Percentiles rank a stretch among this genome's conserved stretches.
phyloP scores from a whole-genome alignment of 1,140 invertebrate genomes.

The Brachionus paranguensis region DNA sequence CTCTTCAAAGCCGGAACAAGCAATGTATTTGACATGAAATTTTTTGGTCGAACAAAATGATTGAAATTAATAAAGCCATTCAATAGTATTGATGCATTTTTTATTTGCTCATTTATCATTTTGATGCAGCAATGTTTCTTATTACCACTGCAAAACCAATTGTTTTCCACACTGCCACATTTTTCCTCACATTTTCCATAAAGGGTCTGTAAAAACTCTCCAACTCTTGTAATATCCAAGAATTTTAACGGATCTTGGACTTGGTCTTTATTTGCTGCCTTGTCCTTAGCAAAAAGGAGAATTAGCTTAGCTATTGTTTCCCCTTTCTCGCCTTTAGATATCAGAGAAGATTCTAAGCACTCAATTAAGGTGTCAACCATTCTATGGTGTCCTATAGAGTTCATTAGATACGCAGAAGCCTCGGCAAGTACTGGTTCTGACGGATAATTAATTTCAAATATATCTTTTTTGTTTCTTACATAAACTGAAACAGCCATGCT shows the following conservation, averaged over 20 bases:
- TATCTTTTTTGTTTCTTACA: not conserved
- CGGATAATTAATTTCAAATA: constrained; percentile 8
- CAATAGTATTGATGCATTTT: not conserved
- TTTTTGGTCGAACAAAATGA: not conserved
- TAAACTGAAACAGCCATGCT: constrained; percentile 13
- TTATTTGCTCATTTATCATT: not conserved
- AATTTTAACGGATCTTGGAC: not conserved
- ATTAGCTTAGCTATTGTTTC: constrained; percentile 2
- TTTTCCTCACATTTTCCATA: not conserved
- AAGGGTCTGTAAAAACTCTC: not conserved
- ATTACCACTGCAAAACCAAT: not conserved
- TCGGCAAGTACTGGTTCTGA: not conserved
- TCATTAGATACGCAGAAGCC: not conserved
- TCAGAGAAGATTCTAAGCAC: not conserved
- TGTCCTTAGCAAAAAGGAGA: not conserved
- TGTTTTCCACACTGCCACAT: not conserved
- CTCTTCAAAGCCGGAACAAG: not conserved
- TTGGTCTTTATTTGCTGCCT: not conserved
- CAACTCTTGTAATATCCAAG: not conserved
- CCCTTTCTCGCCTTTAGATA: not conserved
- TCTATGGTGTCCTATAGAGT: not conserved
- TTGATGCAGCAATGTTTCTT: not conserved
- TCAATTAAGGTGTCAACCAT: not conserved
- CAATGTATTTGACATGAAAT: not conserved
- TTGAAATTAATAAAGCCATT: constrained; percentile 5